Base-by-base conservation (phyloP, 2,797 vertebrate species). In the Intellagama lesueurii region DNA sequence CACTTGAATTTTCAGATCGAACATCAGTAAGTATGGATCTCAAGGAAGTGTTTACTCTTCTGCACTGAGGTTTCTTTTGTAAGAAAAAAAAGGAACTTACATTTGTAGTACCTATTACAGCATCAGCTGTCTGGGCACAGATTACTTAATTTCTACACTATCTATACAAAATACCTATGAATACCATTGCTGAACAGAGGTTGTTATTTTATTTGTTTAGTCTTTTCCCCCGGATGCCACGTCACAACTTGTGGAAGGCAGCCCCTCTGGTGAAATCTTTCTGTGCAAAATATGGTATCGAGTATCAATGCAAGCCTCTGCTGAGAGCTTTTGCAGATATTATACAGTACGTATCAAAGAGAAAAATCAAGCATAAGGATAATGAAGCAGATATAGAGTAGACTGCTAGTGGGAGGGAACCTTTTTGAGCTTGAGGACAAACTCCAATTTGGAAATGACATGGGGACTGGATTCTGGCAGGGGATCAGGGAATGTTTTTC, bases 1-100 rank as follows among this genome's bases (percentile, higher is more conserved):
- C 97, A 97, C 49, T 93, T 97, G 83, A 97, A 97, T 91, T 97
- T 97, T 93, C 97, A 97, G 92, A 97, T 96, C 1, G 95, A 97
- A 83, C 97, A 97, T 11, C 96, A 97, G 97, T 97, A 76, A 97
- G 97, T 97, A 73, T 0, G 0, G 47, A 40, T 0, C 4, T 32
- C 2, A 2, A 82, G 17, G 30, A 60, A 85, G 49, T 88, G 66
- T 30, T 88, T 91, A 14, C 56, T 0, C 14, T 49, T 56, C n/a
- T 76, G 14, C 64, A 79, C 64, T 26, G 52, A 80, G 68, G 91
- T 68, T 64, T 70, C 12, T 17, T 28, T 52, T 79, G 40, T 9
- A 44, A 28, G 66, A 2, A 3, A 6, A n/a, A 12, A 17, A 4
- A 35, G 28, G 14, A 4, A 14, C 12, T 8, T 6, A 30, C 26